Evolutionary conservation across 2,113 vertebrate genomes (phyloP).

Genomic region (Oncorhynchus clarkii): DNA sequence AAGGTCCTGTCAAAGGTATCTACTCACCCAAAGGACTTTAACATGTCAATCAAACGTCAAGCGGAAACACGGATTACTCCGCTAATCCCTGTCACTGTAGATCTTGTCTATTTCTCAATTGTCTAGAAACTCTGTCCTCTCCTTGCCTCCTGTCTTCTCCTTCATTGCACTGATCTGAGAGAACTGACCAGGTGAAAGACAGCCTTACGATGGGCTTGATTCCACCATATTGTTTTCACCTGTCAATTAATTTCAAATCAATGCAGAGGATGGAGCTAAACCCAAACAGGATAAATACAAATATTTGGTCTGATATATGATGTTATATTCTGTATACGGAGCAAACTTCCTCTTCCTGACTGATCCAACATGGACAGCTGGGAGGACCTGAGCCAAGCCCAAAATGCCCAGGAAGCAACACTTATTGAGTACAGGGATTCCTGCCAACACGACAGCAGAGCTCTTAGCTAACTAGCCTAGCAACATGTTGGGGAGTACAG

Average conservation of each 20-base stretch:
- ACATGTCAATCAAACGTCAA: not conserved
- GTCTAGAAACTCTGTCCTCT: too few relatives aligned
- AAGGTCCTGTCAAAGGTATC: constrained; percentile 4
- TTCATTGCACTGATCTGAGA: too few relatives aligned
- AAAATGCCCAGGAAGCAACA: constrained; percentile 15
- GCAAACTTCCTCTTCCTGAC: constrained; percentile 12
- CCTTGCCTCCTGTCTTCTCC: too few relatives aligned
- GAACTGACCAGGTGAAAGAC: too few relatives aligned
- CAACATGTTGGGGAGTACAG: not conserved
- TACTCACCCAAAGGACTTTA: not conserved
- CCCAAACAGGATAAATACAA: not conserved
- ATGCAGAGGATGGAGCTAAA: not conserved
- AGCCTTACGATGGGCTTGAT: too few relatives aligned
- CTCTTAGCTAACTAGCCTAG: not conserved
- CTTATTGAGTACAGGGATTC: constrained; percentile 25
- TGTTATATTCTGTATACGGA: constrained; percentile 4
- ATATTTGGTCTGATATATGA: not conserved
- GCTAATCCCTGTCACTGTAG: not conserved
- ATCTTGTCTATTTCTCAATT: too few relatives aligned
- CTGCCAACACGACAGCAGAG: constrained; percentile 27
- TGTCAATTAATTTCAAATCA: too few relatives aligned
- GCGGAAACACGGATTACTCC: not conserved
- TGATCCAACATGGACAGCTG: constrained; percentile 15
- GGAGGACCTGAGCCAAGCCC: constrained; percentile 41
- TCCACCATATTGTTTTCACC: not conserved